Evolutionary conservation across 2,888 invertebrate genomes (phyloP), one percentile per base, ranked within the genome.

Genomic region (Syrphus vitripennis): DNA sequence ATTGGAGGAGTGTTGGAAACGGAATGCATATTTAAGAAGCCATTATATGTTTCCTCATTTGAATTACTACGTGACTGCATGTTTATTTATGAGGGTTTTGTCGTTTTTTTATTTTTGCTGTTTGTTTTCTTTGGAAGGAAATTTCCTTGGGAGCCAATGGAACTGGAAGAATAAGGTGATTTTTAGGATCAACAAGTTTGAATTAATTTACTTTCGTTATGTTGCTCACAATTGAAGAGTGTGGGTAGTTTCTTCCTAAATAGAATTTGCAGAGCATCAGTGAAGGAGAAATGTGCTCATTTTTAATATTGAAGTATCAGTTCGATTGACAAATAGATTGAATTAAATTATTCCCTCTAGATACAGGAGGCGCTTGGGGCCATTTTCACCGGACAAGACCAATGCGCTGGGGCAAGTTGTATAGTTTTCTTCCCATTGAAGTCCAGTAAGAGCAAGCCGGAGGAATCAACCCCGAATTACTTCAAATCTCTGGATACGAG

Each of bases 1-100:
- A 4, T 19, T 9, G 45, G 24, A 1, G 10, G 24, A 14, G 50
- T 26, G 16, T 29, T 55, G 16, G 5, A 55, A 16, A 31, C 55
- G 29, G 10, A 10, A 55, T 55, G 55, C 55, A 55, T 55, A 55
- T 55, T 29, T 55, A 55, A 55, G 55, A 16, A 55, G 55, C 55
- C 31, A 55, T 55, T 55, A 55, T 29, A 16, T 10, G 55, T 31
- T 55, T 55, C 55, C 29, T 55, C 29, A 55, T 55, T 55, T 31
- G 29, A 55, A 55, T 55, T 31, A 29, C 29, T 55, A 31, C 55
- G 29, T 29, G 29, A 55, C 16, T 55, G 55, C 29, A 55, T 55
- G 55, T 55, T 55, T 55, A 55, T 55, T 55, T 55, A 55, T 55
- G 55, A 55, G 31, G 55, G 55, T 2, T 45, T 19, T 42, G 7